Evolutionary conservation across 1,140 invertebrate genomes (phyloP).

Genomic region (Drosophila orosa): DNA sequence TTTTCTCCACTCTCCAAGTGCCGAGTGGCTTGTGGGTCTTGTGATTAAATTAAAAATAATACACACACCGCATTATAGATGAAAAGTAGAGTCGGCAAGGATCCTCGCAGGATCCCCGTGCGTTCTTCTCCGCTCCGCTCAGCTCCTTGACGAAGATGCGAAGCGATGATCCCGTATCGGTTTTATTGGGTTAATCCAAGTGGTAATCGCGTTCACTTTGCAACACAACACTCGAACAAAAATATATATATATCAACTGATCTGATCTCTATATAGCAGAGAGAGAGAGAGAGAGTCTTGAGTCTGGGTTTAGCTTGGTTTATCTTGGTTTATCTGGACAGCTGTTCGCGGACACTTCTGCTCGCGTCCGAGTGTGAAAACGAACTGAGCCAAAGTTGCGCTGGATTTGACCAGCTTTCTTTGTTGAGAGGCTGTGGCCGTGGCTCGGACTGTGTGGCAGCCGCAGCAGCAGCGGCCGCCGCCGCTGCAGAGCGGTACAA

Average conservation of each 20-base stretch:
- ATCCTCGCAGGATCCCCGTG: slow-evolving; percentile 26
- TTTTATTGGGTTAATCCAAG: slow-evolving; percentile 26
- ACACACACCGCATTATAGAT: slow-evolving; percentile 79
- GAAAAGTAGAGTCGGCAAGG: slow-evolving; percentile 38
- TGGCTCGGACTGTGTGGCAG: slow-evolving; percentile 3
- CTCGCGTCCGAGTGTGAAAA: slow-evolving; percentile 81
- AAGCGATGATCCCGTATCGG: neutral
- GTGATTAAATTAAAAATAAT: slow-evolving; percentile 68
- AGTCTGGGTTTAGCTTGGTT: neutral
- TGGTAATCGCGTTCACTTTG: slow-evolving; percentile 17
- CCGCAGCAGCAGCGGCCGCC: neutral
- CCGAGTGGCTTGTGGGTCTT: neutral
- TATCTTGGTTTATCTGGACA: neutral
- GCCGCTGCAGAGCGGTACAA: slow-evolving; percentile 32
- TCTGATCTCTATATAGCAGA: neutral
- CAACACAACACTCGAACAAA: slow-evolving; percentile 61
- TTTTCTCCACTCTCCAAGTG: slow-evolving; percentile 7
- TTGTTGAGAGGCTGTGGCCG: slow-evolving; percentile 69
- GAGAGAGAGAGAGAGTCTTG: too few species aligned
- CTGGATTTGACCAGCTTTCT: slow-evolving; percentile 83
- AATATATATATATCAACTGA: slow-evolving; percentile 5
- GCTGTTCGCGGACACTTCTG: slow-evolving; percentile 68
- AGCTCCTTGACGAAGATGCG: neutral
- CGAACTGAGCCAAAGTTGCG: slow-evolving; percentile 79
- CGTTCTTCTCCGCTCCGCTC: neutral